Percentiles rank a stretch among this genome's conserved stretches.
phyloP scores from a whole-genome alignment of 2,797 vertebrate species.

The Liasis olivaceus region DNA sequence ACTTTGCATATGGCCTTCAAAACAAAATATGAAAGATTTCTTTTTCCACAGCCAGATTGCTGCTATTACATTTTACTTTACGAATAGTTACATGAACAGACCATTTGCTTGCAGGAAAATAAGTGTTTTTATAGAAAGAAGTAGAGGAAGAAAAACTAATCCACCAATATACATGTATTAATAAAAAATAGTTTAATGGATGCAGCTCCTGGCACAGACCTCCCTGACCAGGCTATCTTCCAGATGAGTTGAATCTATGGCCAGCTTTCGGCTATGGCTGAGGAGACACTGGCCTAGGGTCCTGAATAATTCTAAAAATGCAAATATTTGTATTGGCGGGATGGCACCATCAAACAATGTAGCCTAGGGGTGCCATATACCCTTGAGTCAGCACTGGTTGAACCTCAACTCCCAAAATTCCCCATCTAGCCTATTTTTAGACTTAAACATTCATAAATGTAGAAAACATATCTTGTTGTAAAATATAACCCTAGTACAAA shows the following conservation, averaged over 20 bases:
- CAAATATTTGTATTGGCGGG: neutral
- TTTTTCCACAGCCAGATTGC: neutral
- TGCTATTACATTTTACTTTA: neutral
- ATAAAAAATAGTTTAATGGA: neutral
- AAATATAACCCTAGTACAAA: neutral
- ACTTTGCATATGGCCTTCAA: neutral
- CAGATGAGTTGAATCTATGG: neutral
- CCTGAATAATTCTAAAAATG: neutral
- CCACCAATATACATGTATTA: neutral
- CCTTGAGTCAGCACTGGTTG: neutral
- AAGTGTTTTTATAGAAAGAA: neutral
- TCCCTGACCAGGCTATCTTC: neutral
- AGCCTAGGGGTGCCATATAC: neutral
- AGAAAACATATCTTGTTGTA: neutral
- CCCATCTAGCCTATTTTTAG: neutral
- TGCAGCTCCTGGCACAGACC: neutral
- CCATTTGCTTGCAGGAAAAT: neutral
- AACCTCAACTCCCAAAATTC: neutral
- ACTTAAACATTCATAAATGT: neutral
- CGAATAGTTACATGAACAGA: neutral
- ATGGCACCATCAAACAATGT: neutral
- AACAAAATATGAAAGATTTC: neutral
- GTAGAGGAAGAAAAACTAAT: neutral
- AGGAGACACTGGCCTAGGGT: neutral
- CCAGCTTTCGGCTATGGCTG: neutral